phyloP scores from a whole-genome alignment of 2,113 vertebrate species.

The Pao palembangensis region DNA sequence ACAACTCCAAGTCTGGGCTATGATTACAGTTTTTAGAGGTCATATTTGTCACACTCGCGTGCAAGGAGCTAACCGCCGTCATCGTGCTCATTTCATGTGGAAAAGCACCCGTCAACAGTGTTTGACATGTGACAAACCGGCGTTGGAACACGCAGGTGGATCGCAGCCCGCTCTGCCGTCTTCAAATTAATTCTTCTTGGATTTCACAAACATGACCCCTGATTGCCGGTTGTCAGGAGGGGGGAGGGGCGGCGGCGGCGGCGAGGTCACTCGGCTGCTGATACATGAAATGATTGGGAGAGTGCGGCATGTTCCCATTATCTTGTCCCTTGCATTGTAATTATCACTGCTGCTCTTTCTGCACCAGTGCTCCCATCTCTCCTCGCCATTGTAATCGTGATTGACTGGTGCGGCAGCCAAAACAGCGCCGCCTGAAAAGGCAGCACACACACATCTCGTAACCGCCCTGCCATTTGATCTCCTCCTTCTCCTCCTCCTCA shows the following conservation, averaged over 20 bases:
- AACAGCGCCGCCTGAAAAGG: constrained; percentile 80
- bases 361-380: constrained; percentile 82
- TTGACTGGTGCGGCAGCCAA: constrained; percentile 83
- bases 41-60: too few relatives aligned
- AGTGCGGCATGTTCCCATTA: constrained; percentile 82
- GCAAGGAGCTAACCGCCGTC: not conserved
- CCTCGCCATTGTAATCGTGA: constrained; percentile 83
- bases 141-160: constrained; percentile 34
- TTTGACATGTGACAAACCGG: constrained; percentile 60
- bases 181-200: constrained; percentile 73
- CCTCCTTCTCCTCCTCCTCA: constrained; percentile 62
- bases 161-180: constrained; percentile 46
- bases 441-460: constrained; percentile 82
- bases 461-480: constrained; percentile 79
- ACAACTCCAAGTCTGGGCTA: not conserved
- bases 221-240: constrained; percentile 73
- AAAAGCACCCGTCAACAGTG: constrained; percentile 55
- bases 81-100: not conserved
- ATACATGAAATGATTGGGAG: constrained; percentile 81
- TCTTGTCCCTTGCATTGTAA: constrained; percentile 84
- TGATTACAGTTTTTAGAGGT: not conserved
- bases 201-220: constrained; percentile 76
- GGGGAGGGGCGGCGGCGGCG: not conserved
- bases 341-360: constrained; percentile 84
- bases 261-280: constrained; percentile 70